Conservation (phyloP, 2,888 invertebrate genomes). For the Agrochola litura region DNA sequence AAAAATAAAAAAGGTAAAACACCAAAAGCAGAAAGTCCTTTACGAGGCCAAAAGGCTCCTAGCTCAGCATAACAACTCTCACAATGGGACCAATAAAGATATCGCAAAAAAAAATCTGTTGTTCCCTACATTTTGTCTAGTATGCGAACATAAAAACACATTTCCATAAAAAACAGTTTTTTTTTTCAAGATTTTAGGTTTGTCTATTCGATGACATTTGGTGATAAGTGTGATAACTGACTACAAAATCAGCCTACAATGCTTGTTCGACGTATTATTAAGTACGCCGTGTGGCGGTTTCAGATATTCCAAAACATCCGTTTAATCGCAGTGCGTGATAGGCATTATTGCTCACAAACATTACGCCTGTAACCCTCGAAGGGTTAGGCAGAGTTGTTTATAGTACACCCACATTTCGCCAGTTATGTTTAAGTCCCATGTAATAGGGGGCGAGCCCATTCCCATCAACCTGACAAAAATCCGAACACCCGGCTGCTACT, state of each 20-base stretch:
- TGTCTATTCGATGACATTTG: not conserved
- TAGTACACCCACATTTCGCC: not conserved
- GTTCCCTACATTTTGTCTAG: not conserved
- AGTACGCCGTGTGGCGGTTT: not conserved
- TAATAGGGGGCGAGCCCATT: not conserved
- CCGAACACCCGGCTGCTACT: too few relatives aligned
- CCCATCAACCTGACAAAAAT: too few relatives aligned
- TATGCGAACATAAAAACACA: not conserved
- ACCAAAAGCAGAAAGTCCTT: too few relatives aligned
- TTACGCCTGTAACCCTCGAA: too few relatives aligned
- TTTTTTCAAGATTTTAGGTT: not conserved
- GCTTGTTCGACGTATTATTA: not conserved
- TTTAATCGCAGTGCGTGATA: not conserved
- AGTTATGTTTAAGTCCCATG: not conserved
- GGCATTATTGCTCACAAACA: not conserved
- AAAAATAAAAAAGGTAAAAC: too few relatives aligned
- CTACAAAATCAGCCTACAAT: not conserved
- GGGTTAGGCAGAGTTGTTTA: not conserved
- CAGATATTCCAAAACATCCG: not conserved
- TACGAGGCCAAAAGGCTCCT: too few relatives aligned
- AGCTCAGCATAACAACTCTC: too few relatives aligned
- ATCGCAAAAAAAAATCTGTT: not conserved
- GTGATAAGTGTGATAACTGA: not conserved
- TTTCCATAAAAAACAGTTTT: too few relatives aligned
- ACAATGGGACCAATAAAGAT: not conserved